Evolutionary conservation across 2,888 invertebrate species (phyloP).

Genomic region (Colletes collaris): DNA sequence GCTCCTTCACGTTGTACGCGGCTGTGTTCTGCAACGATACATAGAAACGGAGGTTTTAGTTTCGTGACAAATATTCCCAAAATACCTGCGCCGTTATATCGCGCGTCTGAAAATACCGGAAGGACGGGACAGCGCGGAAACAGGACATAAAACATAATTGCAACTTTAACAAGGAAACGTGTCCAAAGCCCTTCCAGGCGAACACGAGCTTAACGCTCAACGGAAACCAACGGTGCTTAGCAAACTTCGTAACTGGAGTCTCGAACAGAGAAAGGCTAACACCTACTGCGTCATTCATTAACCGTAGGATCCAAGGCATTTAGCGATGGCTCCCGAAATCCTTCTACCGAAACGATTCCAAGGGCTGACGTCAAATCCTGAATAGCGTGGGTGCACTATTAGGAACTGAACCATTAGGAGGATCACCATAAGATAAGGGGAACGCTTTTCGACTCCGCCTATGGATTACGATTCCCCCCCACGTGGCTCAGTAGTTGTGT

Average conservation of each 20-base stretch:
- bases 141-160: not conserved
- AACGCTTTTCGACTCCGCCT: no score
- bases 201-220: not conserved
- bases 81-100: no score
- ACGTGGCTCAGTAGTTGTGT: no score
- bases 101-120: not conserved
- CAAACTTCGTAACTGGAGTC: constrained; percentile 37
- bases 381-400: not conserved
- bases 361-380: constrained; percentile 18
- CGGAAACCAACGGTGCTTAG: constrained; percentile 19
- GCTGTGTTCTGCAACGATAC: constrained; percentile 79
- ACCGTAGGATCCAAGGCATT: constrained; percentile 8
- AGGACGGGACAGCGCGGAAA: not conserved
- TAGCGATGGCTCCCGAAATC: not conserved
- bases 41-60: not conserved
- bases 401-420: no score
- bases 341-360: not conserved
- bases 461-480: no score
- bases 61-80: not conserved
- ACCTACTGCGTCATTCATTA: constrained; percentile 19
- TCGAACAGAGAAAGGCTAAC: constrained; percentile 17
- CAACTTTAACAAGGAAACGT: constrained; percentile 16
- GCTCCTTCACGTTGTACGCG: constrained; percentile 82
- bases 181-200: not conserved
- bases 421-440: no score